Evolutionary conservation across 2,113 vertebrate genomes (phyloP).

Genomic region (Passer domesticus): DNA sequence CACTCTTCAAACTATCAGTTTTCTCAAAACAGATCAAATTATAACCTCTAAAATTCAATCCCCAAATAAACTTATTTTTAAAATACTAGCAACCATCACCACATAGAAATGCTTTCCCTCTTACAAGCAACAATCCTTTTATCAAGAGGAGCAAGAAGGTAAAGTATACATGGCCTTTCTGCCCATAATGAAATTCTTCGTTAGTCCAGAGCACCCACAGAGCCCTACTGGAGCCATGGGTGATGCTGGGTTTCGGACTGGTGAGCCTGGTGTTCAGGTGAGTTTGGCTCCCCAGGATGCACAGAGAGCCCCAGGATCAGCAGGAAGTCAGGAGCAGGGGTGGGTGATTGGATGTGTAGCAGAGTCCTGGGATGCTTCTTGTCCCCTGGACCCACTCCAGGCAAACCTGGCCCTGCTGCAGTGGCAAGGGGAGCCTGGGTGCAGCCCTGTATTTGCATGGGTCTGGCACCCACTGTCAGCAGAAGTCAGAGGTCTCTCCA

Average conservation of each 20-base stretch:
- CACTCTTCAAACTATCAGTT: not conserved
- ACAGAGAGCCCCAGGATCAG: not conserved
- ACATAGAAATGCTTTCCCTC: not conserved
- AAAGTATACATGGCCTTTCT: not conserved
- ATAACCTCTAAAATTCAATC: not conserved
- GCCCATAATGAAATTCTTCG: not conserved
- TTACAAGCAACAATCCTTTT: not conserved
- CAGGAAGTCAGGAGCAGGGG: not conserved
- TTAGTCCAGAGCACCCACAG: not conserved
- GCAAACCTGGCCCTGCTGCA: not conserved
- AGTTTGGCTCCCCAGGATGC: not conserved
- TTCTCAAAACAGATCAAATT: not conserved
- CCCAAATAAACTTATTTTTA: not conserved
- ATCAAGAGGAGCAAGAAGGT: not conserved
- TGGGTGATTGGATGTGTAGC: not conserved
- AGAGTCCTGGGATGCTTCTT: not conserved
- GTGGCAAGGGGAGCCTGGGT: rapidly evolving
- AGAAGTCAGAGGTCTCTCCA: not conserved
- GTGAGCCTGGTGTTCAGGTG: not conserved
- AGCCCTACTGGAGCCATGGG: not conserved
- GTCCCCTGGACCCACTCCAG: rapidly evolving
- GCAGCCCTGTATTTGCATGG: rapidly evolving
- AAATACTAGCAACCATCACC: not conserved
- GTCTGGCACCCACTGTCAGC: not conserved
- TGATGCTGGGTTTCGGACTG: not conserved